A percentile compares a stretch with the other conserved stretches of the same genome.
Conservation (phyloP, 2,797 vertebrate genomes). For the Lepilemur ruficaudatus region DNA sequence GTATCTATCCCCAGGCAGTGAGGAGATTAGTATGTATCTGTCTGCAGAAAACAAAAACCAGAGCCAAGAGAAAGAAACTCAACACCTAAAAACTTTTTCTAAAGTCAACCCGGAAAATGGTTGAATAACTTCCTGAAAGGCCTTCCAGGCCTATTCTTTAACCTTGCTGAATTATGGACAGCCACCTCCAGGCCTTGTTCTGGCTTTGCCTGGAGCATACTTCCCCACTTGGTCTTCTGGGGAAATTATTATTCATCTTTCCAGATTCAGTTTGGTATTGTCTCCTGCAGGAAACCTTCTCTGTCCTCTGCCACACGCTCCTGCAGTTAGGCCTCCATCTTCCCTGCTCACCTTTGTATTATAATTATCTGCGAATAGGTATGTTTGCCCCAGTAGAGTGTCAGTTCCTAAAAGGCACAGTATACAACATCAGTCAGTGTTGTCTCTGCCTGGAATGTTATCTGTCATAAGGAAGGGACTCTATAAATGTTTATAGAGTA, state of each 20-base stretch:
- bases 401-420: background rate
- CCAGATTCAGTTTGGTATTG: background rate
- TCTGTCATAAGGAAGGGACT: background rate
- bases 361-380: background rate
- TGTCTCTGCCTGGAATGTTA: background rate
- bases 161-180: background rate
- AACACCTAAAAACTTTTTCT: background rate
- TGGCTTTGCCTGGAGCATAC: background rate
- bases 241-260: background rate
- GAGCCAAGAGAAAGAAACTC: background rate
- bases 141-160: background rate
- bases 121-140: background rate
- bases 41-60: slow-evolving; percentile 7
- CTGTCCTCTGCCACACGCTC: background rate
- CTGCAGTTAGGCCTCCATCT: background rate
- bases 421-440: background rate
- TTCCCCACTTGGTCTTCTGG: background rate
- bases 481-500: background rate
- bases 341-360: background rate
- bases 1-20: background rate
- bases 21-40: background rate
- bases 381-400: background rate
- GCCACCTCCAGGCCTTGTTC: background rate
- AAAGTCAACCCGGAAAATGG: background rate
- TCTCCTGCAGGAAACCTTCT: background rate